Base-by-base conservation (phyloP, 2,797 vertebrate genomes). In the Megalops cyprinoides region DNA sequence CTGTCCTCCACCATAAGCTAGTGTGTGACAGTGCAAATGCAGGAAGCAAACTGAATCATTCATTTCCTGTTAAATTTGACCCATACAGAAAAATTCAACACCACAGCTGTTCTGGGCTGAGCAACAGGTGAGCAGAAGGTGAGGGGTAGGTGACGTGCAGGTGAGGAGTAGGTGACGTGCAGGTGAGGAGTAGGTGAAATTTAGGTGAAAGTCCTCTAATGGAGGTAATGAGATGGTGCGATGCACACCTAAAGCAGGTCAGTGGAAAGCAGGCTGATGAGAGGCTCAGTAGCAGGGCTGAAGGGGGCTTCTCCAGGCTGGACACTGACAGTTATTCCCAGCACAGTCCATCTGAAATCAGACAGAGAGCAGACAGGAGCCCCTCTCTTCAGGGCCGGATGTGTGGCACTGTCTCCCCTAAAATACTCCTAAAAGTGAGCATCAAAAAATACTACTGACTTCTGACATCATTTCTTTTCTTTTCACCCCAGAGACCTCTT, bases 391-490 rank as follows among this genome's bases (percentile, higher is more conserved):
- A 44, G 67, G 39, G 62, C 34, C 23, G 14, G 12, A n/a, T 44
- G 20, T 42, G 15, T 9, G 20, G 20, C 42, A 23, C 20, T 71
- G 20, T 39, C 62, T 37, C 14, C 34, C 62, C 67, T 20, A 23
- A 18, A 44, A 34, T 28, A 37, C 62, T 67, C 67, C 31, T 67
- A 4, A 1, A n/a, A n/a, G n/a, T n/a, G 25, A 60, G 20, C 58
- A 67, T 20, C 62, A 44, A 71, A n/a, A 15, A 67, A 42, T 44
- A 42, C 9, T 71, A 42, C 67, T 42, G 37, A 67, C 62, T 67
- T 34, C 28, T 34, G 46, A 67, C 62, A 67, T 31, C 65, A 69
- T 71, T 71, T 39, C n/a, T n/a, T n/a, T n/a, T n/a, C n/a, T n/a
- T 65, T 23, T 23, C 9, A 71, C 42, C 31, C 18, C 39, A 71